A percentile compares a stretch with the other conserved stretches of the same genome.
Conservation (phyloP, 1,140 invertebrate genomes). For the Orius insidiosus region DNA sequence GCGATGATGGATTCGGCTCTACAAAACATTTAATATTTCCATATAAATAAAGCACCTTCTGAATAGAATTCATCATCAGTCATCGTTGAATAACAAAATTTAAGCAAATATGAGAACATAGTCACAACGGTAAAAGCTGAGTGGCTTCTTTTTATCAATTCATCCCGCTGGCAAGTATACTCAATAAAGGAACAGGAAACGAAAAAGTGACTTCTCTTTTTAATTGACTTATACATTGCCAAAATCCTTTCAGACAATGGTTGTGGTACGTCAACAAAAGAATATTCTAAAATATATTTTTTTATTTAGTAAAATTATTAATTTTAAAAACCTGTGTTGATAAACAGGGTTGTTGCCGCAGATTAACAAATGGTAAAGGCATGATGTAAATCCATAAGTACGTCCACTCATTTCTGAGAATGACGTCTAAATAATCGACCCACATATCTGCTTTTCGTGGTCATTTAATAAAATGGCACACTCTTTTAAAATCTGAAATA, state of each 20-base stretch:
- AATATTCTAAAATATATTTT: no score
- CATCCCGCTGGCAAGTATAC: conserved; percentile 49
- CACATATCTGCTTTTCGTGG: conserved; percentile 13
- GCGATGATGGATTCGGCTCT: conserved; percentile 6
- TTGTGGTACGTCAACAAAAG: conserved; percentile 4
- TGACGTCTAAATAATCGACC: conserved; percentile 1
- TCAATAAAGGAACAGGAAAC: conserved; percentile 42
- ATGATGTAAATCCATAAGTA: conserved; percentile 6
- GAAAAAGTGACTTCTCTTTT: conserved; percentile 43
- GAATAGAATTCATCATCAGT: conserved; percentile 72
- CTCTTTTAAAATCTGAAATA: background rate
- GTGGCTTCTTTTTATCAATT: conserved; percentile 42
- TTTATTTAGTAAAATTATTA: no score
- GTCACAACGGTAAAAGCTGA: conserved; percentile 55
- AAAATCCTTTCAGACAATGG: conserved; percentile 47
- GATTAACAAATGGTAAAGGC: conserved; percentile 11
- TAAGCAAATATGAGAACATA: conserved; percentile 73
- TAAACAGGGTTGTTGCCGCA: background rate
- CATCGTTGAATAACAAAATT: conserved; percentile 61
- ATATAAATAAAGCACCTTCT: no score
- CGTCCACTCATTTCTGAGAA: conserved; percentile 6
- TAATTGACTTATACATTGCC: conserved; percentile 39
- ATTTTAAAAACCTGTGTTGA: no score
- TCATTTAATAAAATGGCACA: background rate
- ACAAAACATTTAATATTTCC: no score